Conservation (phyloP, 2,888 invertebrate genomes). For the Acanthosepion esculentum region DNA sequence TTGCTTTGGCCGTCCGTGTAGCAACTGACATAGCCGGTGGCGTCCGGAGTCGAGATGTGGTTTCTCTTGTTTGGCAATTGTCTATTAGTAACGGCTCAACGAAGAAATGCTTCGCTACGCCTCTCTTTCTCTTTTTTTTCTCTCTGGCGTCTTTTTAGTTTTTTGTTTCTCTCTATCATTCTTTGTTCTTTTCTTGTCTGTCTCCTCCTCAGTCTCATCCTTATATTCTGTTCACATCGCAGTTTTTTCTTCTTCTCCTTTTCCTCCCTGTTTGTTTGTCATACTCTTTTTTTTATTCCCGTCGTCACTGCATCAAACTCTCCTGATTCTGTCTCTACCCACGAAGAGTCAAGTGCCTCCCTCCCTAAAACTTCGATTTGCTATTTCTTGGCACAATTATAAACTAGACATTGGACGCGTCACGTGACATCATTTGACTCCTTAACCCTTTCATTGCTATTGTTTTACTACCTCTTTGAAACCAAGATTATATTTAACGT, state of each 20-base stretch:
- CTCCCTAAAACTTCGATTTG: not conserved
- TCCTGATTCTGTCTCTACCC: not conserved
- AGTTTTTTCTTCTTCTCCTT: not conserved
- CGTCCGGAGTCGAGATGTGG: conserved; percentile 8
- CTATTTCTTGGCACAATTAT: not conserved
- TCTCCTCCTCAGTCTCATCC: not conserved
- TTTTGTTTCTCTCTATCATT: not conserved
- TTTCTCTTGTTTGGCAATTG: conserved; percentile 21
- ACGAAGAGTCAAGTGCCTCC: not conserved
- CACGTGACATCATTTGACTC: not conserved
- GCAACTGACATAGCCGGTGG: not conserved
- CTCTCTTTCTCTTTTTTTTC: not conserved
- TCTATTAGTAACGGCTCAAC: not conserved
- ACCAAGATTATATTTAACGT: not conserved
- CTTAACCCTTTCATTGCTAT: not conserved
- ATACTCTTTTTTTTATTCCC: not conserved
- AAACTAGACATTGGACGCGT: not conserved
- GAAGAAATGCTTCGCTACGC: not conserved
- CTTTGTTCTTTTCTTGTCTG: not conserved
- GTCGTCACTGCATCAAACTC: not conserved
- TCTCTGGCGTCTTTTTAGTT: not conserved
- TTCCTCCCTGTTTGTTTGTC: not conserved
- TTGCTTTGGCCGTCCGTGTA: conserved; percentile 4
- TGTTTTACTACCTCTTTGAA: not conserved
- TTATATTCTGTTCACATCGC: no score